A percentile compares a stretch with the other conserved stretches of the same genome.
Conservation (phyloP, 2,113 vertebrate genomes). For the Bambusicola thoracicus region DNA sequence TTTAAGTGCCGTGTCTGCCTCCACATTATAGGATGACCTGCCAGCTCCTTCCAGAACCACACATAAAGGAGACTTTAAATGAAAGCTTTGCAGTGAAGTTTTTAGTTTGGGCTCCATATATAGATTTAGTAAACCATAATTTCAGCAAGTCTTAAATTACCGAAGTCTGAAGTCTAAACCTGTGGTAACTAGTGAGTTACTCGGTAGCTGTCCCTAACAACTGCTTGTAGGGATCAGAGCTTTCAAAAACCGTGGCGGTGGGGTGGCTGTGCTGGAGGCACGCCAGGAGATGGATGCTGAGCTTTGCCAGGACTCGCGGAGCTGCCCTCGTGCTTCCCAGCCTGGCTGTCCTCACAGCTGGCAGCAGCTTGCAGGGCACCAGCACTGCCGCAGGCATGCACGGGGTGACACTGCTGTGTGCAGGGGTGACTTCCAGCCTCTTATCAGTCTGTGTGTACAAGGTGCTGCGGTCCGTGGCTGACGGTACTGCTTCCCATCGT, state of each 20-base stretch:
- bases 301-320: not conserved
- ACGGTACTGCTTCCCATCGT: not conserved
- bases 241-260: not conserved
- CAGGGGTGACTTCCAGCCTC: not conserved
- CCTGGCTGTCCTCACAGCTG: fast-evolving
- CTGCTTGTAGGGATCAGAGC: constrained; percentile 46
- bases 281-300: not conserved
- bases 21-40: constrained; percentile 71
- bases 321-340: not conserved
- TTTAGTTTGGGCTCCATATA: constrained; percentile 80
- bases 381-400: fast-evolving
- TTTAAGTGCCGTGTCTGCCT: constrained; percentile 78
- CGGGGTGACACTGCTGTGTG: not conserved
- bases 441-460: not conserved
- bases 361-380: not conserved
- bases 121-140: constrained; percentile 80
- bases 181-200: constrained; percentile 69
- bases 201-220: constrained; percentile 57
- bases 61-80: constrained; percentile 78
- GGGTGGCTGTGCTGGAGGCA: not conserved
- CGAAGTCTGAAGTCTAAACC: constrained; percentile 69
- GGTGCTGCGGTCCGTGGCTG: not conserved
- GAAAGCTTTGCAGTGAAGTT: constrained; percentile 79
- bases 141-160: constrained; percentile 82
- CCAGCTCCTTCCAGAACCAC: constrained; percentile 68